Evolutionary conservation across 2,797 vertebrate species (phyloP).

Genomic region (Parambassis ranga): DNA sequence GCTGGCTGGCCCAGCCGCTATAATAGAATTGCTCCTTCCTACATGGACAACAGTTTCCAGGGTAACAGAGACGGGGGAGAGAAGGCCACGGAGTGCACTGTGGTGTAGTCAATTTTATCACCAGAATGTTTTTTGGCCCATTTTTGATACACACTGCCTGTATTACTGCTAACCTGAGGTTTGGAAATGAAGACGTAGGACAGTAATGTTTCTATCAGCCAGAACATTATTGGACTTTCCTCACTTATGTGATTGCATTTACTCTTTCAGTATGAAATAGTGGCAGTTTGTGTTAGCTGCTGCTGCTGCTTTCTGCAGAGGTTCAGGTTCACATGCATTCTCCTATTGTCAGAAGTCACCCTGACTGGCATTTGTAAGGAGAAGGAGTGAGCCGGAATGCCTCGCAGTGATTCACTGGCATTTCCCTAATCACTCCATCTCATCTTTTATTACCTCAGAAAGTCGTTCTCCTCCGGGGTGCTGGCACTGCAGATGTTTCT

Average conservation of each 20-base stretch:
- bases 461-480: conserved; percentile 48
- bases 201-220: conserved; percentile 32
- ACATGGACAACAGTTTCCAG: conserved; percentile 83
- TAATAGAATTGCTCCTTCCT: conserved; percentile 80
- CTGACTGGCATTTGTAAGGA: conserved; percentile 53
- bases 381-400: conserved; percentile 46
- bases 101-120: conserved; percentile 75
- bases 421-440: conserved; percentile 76
- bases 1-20: conserved; percentile 52
- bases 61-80: conserved; percentile 76
- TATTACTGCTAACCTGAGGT: conserved; percentile 32
- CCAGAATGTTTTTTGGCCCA: conserved; percentile 72
- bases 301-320: conserved; percentile 27
- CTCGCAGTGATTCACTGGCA: conserved; percentile 62
- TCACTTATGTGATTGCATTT: conserved; percentile 48
- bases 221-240: conserved; percentile 39
- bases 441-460: conserved; percentile 74
- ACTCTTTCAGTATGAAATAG: conserved; percentile 23
- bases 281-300: conserved; percentile 22
- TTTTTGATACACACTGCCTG: conserved; percentile 53
- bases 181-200: conserved; percentile 45
- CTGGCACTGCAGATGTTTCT: conserved; percentile 67
- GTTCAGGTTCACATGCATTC: conserved; percentile 58
- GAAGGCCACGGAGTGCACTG: conserved; percentile 61
- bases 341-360: conserved; percentile 49